A percentile compares a stretch with the other conserved stretches of the same genome.
Evolutionary conservation across 2,888 invertebrate genomes (phyloP).

Genomic region (Heterodera filipjevi): DNA sequence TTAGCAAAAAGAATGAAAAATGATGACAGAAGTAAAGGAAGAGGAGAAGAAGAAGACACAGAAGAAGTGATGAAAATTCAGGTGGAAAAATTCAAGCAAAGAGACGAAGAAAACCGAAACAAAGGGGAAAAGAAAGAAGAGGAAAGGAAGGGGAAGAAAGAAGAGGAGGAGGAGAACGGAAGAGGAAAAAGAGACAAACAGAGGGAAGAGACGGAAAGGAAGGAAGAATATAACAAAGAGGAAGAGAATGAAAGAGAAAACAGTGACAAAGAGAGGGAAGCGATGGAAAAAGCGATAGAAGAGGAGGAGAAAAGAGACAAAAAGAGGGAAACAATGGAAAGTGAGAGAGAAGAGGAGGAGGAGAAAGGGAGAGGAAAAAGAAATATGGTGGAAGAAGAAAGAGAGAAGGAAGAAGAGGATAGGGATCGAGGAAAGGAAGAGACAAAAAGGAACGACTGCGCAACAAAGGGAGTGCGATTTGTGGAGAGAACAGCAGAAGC

Average conservation of each 20-base stretch:
- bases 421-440: neutral
- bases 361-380: neutral
- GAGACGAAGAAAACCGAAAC: neutral
- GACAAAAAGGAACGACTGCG: neutral
- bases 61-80: neutral
- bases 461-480: constrained; percentile 15
- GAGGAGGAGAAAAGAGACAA: constrained; percentile 1
- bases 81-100: neutral
- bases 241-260: neutral
- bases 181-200: neutral
- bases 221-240: neutral
- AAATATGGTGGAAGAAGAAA: neutral
- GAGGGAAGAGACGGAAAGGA: neutral
- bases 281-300: neutral
- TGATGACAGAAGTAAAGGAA: neutral
- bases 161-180: constrained; percentile 13
- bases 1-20: neutral
- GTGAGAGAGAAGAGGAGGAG: neutral
- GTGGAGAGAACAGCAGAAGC: neutral
- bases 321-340: neutral
- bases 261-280: neutral
- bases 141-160: neutral
- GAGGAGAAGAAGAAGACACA: neutral
- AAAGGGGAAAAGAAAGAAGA: too few species aligned
- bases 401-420: neutral